Evolutionary conservation across 2,113 vertebrate species (phyloP), one percentile per base, ranked within the genome.

Genomic region (Petrocephalus microphthalmus): DNA sequence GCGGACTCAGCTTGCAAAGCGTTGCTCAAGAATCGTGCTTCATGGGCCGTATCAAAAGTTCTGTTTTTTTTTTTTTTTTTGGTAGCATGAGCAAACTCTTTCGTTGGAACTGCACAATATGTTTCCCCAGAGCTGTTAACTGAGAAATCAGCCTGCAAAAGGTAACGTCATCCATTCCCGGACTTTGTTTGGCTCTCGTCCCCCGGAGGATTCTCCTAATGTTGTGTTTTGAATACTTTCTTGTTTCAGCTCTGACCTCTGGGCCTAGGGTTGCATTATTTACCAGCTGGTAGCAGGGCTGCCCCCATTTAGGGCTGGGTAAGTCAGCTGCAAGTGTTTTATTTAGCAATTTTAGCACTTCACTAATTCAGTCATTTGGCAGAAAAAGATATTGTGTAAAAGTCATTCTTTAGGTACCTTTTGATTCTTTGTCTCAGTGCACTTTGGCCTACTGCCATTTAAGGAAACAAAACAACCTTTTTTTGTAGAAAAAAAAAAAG

Each of bases 81-180:
- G 17, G 56, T 92, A 98, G 98, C 97, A 0, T 96, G 98, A 92
- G 98, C 98, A 92, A 99, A 99, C 95, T 99, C 98, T 2, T 99
- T 99, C 91, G 98, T 99, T 42, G 91, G 91, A 71, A 92, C 91
- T 6, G 91, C 91, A 10, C 90, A 92, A 15, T 92, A 92, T 19
- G 91, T 92, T 87, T 92, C 91, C 88, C 98, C 98, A 81, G 98
- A 99, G 92, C 95, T 99, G 92, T 94, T 99, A 93, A 99, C 98
- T 10, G 98, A 99, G 93, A 99, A 99, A 95, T 98, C 98, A 2
- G 98, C 98, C 85, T 91, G 90, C 90, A 91, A 90, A 90, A 92
- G 91, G 91, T 92, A 53, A n/a, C 52, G 42, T 51, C 49, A 17
- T 85, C 7, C 51, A 33, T 29, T 85, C 22, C 17, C n/a, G 10